Base-by-base conservation (phyloP, 2,113 vertebrate genomes). In the Vombatus ursinus region DNA sequence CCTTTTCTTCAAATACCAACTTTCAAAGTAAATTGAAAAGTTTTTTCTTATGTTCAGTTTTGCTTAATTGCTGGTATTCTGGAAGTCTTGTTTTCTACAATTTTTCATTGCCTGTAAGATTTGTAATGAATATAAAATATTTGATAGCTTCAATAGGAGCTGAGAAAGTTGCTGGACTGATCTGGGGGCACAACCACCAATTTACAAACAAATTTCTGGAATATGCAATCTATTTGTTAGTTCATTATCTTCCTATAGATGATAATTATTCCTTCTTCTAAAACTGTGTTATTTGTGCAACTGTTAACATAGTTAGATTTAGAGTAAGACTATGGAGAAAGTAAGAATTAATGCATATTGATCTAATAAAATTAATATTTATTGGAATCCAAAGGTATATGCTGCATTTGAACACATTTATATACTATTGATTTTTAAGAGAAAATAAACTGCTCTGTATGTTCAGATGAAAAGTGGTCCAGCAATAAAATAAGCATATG, bases 401-500 rank as follows among this genome's bases (percentile, higher is more conserved):
- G 1, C n/a, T 84, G 8, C 19, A 44, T 52, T 31, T 96, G 95
- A 94, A 92, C 89, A 97, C 52, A 37, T 96, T 93, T 25, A 93
- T 94, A 51, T 16, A 92, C 95, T 50, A 92, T 57, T 93, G 94
- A 25, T 53, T 89, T 95, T 96, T 94, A 7, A n/a, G 95, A 57
- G 94, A 52, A 92, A 93, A 28, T 91, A 96, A 95, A 93, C 14
- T 95, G 44, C 90, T 37, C 31, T 49, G 12, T 95, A 37, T 96
- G 94, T 50, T 47, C 77, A 96, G 92, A 89, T 52, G 49, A 25
- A 61, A 50, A 91, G 26, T 28, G 91, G 44, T 68, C 52, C 16
- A 84, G 0, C 3, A 92, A 52, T 91, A 95, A 94, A 93, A 25
- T 48, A 8, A 93, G 24, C 48, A 61, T 91, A 31, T 93, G 26